Conservation (phyloP, 2,888 invertebrate species). For the Seira ritae region DNA sequence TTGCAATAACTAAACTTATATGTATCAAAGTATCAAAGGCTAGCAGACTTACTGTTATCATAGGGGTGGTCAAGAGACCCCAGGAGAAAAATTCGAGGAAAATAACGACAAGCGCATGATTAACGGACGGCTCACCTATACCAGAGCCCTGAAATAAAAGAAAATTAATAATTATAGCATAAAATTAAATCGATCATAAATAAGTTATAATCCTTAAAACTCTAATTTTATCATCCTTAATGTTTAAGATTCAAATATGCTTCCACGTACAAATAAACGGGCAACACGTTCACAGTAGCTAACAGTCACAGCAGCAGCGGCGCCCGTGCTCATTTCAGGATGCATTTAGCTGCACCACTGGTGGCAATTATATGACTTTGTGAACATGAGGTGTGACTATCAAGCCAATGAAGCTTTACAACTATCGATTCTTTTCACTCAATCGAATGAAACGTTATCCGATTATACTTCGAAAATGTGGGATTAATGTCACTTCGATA, state of each 20-base stretch:
- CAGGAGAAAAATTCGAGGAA: conserved; percentile 99
- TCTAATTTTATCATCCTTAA: too few species aligned
- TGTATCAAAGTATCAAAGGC: not conserved
- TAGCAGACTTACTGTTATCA: conserved; percentile 84
- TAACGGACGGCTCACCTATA: conserved; percentile 95
- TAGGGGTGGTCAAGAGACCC: conserved; percentile 98
- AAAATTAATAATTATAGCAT: too few species aligned
- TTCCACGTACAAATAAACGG: conserved; percentile 61
- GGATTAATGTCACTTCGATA: too few species aligned
- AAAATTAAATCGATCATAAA: too few species aligned
- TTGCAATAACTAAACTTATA: not conserved
- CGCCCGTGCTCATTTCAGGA: conserved; percentile 52
- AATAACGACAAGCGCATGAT: conserved; percentile 99
- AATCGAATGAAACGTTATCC: too few species aligned
- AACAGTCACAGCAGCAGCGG: conserved; percentile 34
- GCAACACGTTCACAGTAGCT: conserved; percentile 58
- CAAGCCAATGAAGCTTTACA: too few species aligned
- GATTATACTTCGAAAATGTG: too few species aligned
- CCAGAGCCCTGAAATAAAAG: conserved; percentile 83
- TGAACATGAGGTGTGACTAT: not conserved
- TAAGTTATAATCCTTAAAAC: too few species aligned
- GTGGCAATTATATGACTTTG: not conserved
- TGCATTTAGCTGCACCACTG: conserved; percentile 42
- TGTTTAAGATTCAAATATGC: not conserved
- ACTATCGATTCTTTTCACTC: too few species aligned